These are phyloP conservation scores for Aviceda subcristata DNA, from an alignment of 2,113 vertebrate genomes.

Conservation along the genomic window DNA sequence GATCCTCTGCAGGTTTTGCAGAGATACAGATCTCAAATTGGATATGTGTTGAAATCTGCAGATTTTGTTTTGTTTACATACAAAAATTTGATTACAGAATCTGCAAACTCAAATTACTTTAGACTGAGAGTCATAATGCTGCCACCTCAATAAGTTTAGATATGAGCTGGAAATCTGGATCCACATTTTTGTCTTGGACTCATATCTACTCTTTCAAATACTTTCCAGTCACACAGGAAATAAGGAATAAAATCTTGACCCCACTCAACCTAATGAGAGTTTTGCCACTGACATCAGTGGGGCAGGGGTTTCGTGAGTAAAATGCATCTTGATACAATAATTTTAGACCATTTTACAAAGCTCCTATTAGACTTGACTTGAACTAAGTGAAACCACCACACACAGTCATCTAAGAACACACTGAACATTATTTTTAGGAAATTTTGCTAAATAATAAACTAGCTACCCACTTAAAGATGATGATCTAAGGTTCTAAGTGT, in stretches of 20 bases:
- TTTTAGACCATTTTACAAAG: not conserved
- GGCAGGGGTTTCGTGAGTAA: not conserved
- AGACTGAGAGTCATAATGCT: not conserved
- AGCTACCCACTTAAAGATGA: not conserved
- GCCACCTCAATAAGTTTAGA: not conserved
- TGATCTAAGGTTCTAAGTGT: not conserved
- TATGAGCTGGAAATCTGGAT: not conserved
- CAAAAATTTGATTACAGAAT: not conserved
- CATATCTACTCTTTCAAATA: not conserved
- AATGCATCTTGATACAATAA: not conserved
- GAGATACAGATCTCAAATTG: not conserved
- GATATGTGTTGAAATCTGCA: not conserved
- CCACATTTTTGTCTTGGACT: not conserved
- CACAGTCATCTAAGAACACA: not conserved
- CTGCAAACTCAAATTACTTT: not conserved
- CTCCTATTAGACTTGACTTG: not conserved
- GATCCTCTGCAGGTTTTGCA: not conserved
- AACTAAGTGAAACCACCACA: not conserved
- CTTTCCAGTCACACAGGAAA: not conserved
- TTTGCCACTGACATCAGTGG: not conserved
- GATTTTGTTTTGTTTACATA: not conserved
- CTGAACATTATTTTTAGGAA: not conserved
- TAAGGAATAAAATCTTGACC: not conserved
- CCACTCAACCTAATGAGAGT: not conserved
- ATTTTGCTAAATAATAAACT: not conserved